These are phyloP conservation scores for Ovis canadensis DNA, from an alignment of 2,113 vertebrate genomes.

Conservation along the genomic window DNA sequence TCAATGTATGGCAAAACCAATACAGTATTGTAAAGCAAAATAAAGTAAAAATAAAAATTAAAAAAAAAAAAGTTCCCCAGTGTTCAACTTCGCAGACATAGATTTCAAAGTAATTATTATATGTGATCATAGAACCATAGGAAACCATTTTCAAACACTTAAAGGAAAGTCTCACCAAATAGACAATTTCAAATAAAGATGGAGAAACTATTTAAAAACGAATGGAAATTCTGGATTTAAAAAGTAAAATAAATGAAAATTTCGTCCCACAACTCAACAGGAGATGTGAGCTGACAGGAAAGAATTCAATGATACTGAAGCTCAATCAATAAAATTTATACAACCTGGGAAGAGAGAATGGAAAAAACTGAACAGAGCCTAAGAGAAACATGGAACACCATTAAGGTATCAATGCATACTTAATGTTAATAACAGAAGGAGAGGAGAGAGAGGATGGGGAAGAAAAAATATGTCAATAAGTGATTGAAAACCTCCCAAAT, in stretches of 20 bases:
- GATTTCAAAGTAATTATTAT: neutral
- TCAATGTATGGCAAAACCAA: too few relatives aligned
- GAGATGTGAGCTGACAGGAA: neutral
- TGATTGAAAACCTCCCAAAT: neutral
- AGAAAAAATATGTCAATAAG: neutral
- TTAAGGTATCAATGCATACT: neutral
- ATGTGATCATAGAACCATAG: neutral
- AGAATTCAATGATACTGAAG: neutral
- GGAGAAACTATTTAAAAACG: neutral
- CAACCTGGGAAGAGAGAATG: neutral
- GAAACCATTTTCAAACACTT: neutral
- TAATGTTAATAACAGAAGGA: neutral
- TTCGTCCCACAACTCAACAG: neutral
- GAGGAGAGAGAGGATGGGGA: neutral
- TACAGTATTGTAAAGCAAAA: too few relatives aligned
- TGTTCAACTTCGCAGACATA: neutral
- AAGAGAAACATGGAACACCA: neutral
- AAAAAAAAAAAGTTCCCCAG: too few relatives aligned
- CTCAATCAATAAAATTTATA: neutral
- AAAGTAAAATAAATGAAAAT: neutral
- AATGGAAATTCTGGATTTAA: neutral
- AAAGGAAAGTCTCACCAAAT: neutral
- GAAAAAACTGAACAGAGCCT: neutral
- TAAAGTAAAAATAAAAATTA: too few relatives aligned
- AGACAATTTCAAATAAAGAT: neutral